Conservation (phyloP, 2,888 invertebrate species). For the Metopia argyrocephala region DNA sequence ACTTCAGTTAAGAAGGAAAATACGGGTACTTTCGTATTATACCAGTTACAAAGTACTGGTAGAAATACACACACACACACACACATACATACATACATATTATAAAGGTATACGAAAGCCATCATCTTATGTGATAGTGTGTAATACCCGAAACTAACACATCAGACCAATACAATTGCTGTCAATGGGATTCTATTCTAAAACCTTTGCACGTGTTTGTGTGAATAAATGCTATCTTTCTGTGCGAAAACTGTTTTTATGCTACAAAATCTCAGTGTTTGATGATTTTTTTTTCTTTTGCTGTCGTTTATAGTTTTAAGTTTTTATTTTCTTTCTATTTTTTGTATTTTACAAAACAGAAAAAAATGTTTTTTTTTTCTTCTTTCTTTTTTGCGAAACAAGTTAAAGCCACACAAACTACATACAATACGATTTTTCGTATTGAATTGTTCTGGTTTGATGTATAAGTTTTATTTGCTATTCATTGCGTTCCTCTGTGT, state of each 20-base stretch:
- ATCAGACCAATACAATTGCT: neutral
- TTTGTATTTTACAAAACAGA: too few species aligned
- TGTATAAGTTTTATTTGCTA: conserved; percentile 10
- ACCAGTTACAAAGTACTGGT: neutral
- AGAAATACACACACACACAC: neutral
- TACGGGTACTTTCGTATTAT: conserved; percentile 2
- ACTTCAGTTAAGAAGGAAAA: conserved; percentile 49
- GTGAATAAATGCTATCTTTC: conserved; percentile 13
- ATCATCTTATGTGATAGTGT: neutral
- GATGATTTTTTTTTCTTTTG: conserved; percentile 17
- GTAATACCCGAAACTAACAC: neutral
- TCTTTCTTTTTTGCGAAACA: neutral
- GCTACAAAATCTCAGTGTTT: conserved; percentile 28
- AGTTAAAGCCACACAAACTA: conserved; percentile 48
- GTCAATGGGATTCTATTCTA: neutral
- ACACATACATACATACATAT: neutral
- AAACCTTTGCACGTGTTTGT: neutral
- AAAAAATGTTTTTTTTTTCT: neutral
- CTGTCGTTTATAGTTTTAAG: neutral
- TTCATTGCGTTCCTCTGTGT: conserved; percentile 1
- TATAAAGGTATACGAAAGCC: too few species aligned
- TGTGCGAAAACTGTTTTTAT: conserved; percentile 33
- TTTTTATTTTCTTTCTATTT: neutral
- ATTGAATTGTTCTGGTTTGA: conserved; percentile 36
- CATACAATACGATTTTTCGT: too few species aligned